These are phyloP conservation scores for Graptemys geographica DNA, from an alignment of 2,797 vertebrate genomes.

Conservation along the genomic window DNA sequence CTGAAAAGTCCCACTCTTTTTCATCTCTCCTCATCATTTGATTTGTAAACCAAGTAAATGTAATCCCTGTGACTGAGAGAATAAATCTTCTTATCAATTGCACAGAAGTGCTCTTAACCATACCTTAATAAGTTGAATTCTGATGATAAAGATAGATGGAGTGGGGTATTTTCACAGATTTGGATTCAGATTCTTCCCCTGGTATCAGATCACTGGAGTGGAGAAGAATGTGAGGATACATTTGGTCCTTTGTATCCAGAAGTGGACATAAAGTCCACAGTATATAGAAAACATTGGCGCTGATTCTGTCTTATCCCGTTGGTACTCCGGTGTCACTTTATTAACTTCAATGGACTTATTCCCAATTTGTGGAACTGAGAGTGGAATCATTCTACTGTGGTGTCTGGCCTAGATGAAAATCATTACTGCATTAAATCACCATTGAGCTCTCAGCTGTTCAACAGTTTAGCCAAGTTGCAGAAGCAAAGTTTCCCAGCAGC, in stretches of 20 bases:
- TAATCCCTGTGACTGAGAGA: constrained; percentile 20
- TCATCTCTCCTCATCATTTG: background rate
- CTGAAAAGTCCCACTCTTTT: no score
- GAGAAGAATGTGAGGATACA: background rate
- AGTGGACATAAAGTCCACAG: background rate
- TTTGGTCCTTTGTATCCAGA: rapidly evolving
- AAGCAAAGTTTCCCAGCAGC: background rate
- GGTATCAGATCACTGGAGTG: rapidly evolving
- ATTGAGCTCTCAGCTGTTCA: background rate
- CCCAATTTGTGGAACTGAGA: background rate
- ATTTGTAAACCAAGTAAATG: background rate
- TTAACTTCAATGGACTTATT: background rate
- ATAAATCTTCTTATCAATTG: background rate
- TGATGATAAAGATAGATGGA: background rate
- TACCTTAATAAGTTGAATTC: background rate
- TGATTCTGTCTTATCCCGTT: background rate
- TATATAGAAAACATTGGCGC: background rate
- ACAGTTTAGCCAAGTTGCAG: background rate
- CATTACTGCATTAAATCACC: background rate
- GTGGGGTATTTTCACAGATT: background rate
- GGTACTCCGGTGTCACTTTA: background rate
- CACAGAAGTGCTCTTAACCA: background rate
- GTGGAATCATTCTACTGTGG: background rate
- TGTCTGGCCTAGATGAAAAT: background rate
- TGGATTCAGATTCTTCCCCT: rapidly evolving